Evolutionary conservation across 2,888 invertebrate genomes (phyloP), one percentile per base, ranked within the genome.

Genomic region (Diaprepes abbreviatus): DNA sequence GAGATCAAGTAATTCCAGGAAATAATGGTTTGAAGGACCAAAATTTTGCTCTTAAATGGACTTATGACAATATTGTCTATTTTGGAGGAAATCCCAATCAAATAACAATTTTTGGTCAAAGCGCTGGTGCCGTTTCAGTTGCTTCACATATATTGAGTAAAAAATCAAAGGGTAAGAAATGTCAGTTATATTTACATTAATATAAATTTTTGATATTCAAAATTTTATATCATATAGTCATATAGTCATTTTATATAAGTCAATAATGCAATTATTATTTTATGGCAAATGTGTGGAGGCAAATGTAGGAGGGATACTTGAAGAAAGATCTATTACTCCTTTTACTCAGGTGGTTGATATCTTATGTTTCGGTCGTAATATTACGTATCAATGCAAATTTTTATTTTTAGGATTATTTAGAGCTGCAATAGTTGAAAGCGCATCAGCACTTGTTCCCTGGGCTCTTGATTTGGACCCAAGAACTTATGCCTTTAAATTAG

Each of bases 11-110:
- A 17, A 54, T 67, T 3, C 35, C 60, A 1, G 66, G 66, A 10
- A 67, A 67, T 54, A 60, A 60, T 14, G 66, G 59, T 12, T 50
- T 67, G 12, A 67, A 67, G 24, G 66, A 67, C 14, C 66, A 67
- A 54, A 21, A 40, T 33, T 31, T 60, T 10, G 66, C 66, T 10
- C 38, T 67, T 16, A 28, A 43, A 43, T 67, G 66, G 66, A 50
- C 50, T 2, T 14, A 35, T 19, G 50, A 52, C 7, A 67, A 67
- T 43, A 67, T 67, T 14, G 43, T 14, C 1, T 58, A 40, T 43
- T 67, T 67, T 45, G 67, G 67, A 19, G 67, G 67, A 9, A 54
- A 60, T 21, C 60, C 67, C 1, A 31, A 54, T 19, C 28, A 45
- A 28, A 31, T 67, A 12, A 67, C 67, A 0, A 60, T 67, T 19